Conservation (phyloP, 2,797 vertebrate genomes). For the Gymnocypris eckloni region DNA sequence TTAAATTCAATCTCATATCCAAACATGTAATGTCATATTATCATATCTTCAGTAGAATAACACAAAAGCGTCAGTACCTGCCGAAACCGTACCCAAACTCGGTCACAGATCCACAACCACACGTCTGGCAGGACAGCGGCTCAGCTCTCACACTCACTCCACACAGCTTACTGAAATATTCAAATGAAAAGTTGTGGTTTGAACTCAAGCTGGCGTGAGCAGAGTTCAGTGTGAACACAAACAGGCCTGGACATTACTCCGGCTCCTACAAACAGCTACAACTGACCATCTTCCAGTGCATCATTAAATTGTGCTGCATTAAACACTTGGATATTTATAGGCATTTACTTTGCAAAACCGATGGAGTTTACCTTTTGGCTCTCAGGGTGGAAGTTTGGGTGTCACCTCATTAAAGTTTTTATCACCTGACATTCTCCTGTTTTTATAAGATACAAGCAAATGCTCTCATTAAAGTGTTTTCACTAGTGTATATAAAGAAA, state of each 20-base stretch:
- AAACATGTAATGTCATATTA: no score
- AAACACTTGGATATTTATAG: conserved; percentile 51
- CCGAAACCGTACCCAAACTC: no score
- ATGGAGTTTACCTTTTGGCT: conserved; percentile 58
- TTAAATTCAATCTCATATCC: no score
- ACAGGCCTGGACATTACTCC: neutral
- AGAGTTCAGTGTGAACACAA: conserved; percentile 20
- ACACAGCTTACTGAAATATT: conserved; percentile 55
- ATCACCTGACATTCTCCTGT: conserved; percentile 48
- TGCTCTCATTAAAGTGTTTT: conserved; percentile 58
- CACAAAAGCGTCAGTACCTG: neutral
- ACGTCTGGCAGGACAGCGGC: conserved; percentile 26
- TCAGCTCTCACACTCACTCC: conserved; percentile 36
- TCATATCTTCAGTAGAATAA: no score
- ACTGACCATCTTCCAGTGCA: conserved; percentile 43
- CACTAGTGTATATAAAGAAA: conserved; percentile 50
- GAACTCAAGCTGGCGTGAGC: conserved; percentile 46
- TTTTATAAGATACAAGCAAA: conserved; percentile 60
- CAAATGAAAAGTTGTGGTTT: conserved; percentile 58
- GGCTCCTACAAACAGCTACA: conserved; percentile 33
- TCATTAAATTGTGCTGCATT: conserved; percentile 53
- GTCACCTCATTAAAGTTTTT: conserved; percentile 60
- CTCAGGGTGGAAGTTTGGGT: conserved; percentile 52
- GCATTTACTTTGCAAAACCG: conserved; percentile 42
- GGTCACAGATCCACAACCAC: conserved; percentile 33